Conservation (phyloP, 2,113 vertebrate species). For the Anarrhichthys ocellatus region DNA sequence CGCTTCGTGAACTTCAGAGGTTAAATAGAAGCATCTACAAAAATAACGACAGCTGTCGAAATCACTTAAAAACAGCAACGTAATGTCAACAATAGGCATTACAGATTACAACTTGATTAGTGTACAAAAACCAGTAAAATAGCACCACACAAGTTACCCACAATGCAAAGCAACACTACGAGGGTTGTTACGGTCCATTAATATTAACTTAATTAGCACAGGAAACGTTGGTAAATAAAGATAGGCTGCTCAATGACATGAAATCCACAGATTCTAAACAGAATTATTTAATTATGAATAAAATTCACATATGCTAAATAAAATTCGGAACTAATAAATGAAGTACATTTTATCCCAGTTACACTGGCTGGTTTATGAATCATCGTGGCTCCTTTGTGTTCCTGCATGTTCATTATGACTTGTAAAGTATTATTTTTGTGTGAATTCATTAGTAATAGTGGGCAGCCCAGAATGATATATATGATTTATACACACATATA, state of each 20-base stretch:
- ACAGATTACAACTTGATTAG: background rate
- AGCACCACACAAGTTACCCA: background rate
- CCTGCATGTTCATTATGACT: constrained; percentile 40
- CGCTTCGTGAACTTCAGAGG: background rate
- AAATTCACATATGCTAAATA: background rate
- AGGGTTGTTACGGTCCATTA: background rate
- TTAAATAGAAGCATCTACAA: background rate
- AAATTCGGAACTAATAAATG: background rate
- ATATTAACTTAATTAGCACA: background rate
- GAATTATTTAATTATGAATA: background rate
- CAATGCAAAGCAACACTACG: background rate
- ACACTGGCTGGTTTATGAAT: constrained; percentile 16
- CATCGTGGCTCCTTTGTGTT: constrained; percentile 25
- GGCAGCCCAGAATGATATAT: constrained; percentile 31
- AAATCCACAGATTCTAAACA: background rate
- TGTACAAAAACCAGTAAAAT: background rate
- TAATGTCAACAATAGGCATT: background rate
- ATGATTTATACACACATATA: background rate
- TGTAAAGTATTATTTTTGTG: constrained; percentile 41
- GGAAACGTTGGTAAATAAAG: background rate
- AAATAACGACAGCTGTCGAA: background rate
- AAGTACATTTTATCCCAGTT: background rate
- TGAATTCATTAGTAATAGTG: constrained; percentile 23
- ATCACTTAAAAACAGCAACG: background rate
- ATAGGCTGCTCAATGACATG: background rate